A percentile compares a stretch with the other conserved stretches of the same genome.
Conservation (phyloP, 2,113 vertebrate species). For the Protobothrops flavoviridis region DNA sequence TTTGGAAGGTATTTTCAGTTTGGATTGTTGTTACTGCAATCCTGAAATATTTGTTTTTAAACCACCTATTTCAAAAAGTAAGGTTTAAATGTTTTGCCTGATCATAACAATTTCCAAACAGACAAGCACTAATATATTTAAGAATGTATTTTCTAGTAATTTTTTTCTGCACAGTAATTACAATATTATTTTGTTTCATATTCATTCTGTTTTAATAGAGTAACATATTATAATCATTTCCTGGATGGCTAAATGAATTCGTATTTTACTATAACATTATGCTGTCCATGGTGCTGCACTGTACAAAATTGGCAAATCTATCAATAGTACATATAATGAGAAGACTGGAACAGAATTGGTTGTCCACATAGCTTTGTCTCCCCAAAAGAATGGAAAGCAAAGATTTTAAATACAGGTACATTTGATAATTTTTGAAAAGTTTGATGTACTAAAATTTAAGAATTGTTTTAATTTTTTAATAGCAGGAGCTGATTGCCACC, state of each 20-base stretch:
- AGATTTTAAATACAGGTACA: not conserved
- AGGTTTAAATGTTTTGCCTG: not conserved
- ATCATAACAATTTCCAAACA: not conserved
- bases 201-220: not conserved
- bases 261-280: not conserved
- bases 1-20: not conserved
- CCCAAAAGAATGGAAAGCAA: not conserved
- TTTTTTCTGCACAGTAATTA: not conserved
- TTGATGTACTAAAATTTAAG: too few species aligned
- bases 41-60: not conserved
- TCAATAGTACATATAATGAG: not conserved
- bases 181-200: not conserved
- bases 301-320: not conserved
- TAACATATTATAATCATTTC: not conserved
- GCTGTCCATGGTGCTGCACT: not conserved
- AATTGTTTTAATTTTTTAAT: too few species aligned
- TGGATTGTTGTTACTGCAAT: not conserved
- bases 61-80: not conserved
- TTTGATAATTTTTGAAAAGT: not conserved
- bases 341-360: not conserved
- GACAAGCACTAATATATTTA: not conserved
- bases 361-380: not conserved
- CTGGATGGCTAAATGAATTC: rapidly evolving
- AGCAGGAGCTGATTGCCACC: too few species aligned
- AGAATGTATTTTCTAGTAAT: not conserved